Evolutionary conservation across 2,113 vertebrate genomes (phyloP).

Genomic region (Poeciliopsis prolifica): DNA sequence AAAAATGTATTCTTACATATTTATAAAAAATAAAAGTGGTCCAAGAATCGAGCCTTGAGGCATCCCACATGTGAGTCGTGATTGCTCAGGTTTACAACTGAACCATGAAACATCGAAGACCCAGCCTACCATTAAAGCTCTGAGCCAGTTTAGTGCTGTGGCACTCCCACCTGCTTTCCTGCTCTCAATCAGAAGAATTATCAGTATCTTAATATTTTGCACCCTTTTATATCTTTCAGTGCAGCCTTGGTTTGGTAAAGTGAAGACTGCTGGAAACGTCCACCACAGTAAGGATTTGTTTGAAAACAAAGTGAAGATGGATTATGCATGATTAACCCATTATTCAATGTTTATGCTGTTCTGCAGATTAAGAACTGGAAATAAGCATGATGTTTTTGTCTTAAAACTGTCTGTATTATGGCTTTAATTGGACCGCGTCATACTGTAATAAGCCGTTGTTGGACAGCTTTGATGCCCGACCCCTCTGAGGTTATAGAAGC

Average conservation of each 20-base stretch:
- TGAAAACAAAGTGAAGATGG: neutral
- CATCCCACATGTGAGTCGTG: neutral
- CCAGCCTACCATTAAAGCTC: neutral
- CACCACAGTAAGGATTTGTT: neutral
- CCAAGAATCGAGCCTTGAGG: neutral
- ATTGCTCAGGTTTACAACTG: neutral
- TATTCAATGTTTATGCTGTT: neutral
- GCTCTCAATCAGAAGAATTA: neutral
- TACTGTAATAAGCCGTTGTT: slow-evolving; percentile 57
- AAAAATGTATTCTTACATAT: no score
- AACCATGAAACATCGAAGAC: neutral
- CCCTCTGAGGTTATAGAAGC: slow-evolving; percentile 66
- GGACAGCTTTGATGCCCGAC: slow-evolving; percentile 60
- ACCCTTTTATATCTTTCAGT: neutral
- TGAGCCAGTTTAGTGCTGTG: neutral
- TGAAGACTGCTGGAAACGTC: slow-evolving; percentile 3
- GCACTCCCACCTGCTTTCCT: neutral
- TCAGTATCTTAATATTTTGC: neutral
- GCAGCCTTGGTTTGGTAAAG: neutral
- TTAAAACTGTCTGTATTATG: slow-evolving; percentile 47
- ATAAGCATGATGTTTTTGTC: slow-evolving; percentile 28
- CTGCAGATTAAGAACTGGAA: slow-evolving; percentile 44
- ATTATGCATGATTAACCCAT: neutral
- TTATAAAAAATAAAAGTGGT: no score
- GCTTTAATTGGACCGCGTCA: slow-evolving; percentile 62